Percentiles rank a stretch among this genome's conserved stretches.
Conservation (phyloP, 2,888 invertebrate species). For the Eupithecia inturbata region DNA sequence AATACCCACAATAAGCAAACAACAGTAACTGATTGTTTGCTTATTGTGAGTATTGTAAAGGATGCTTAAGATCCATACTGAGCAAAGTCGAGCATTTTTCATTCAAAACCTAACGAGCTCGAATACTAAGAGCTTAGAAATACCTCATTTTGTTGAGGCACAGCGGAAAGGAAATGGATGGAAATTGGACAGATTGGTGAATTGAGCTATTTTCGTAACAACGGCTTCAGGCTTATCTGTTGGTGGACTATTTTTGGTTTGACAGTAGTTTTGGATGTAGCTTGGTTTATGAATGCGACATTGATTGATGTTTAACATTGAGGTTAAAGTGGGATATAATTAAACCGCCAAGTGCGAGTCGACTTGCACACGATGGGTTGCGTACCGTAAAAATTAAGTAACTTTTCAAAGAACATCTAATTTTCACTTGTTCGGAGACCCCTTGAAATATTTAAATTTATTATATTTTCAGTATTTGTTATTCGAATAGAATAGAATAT, state of each 20-base stretch:
- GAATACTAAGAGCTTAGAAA: constrained; percentile 25
- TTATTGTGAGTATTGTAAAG: too few relatives aligned
- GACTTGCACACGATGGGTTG: too few relatives aligned
- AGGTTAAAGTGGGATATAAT: not conserved
- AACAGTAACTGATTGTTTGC: not conserved
- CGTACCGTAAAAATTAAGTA: too few relatives aligned
- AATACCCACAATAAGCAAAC: not conserved
- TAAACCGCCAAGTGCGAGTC: too few relatives aligned
- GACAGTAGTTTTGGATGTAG: not conserved
- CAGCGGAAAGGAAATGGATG: constrained; percentile 36
- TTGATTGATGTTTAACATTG: not conserved
- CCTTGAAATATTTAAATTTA: too few relatives aligned
- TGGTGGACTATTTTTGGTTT: constrained; percentile 22
- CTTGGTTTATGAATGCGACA: not conserved
- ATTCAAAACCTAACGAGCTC: constrained; percentile 30
- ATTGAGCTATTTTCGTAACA: constrained; percentile 35
- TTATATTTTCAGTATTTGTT: too few relatives aligned
- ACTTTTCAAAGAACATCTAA: too few relatives aligned
- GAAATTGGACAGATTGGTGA: constrained; percentile 37
- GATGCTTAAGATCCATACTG: not conserved
- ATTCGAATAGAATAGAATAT: too few relatives aligned
- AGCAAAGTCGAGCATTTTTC: constrained; percentile 20
- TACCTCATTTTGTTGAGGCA: constrained; percentile 26
- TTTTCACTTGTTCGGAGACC: too few relatives aligned
- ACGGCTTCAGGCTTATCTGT: constrained; percentile 24